phyloP scores from a whole-genome alignment of 2,888 invertebrate species.

The Argyresthia albistria region DNA sequence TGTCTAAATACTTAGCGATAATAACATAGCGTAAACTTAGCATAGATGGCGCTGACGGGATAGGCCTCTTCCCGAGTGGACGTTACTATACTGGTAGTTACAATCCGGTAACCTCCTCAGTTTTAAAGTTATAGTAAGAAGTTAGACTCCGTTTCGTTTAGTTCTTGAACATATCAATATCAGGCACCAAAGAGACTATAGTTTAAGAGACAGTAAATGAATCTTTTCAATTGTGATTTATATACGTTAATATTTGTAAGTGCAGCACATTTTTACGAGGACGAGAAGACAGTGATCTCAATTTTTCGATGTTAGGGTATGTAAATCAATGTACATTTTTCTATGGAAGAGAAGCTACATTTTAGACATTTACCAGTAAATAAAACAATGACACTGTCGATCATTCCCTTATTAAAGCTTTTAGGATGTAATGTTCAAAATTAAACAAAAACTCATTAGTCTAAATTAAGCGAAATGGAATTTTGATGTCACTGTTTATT shows the following conservation, averaged over 20 bases:
- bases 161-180: constrained; percentile 68
- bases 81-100: constrained; percentile 44
- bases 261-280: constrained; percentile 30
- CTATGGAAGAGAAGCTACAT: constrained; percentile 26
- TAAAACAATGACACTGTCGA: constrained; percentile 28
- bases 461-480: constrained; percentile 26
- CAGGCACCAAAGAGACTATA: constrained; percentile 68
- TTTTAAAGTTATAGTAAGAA: constrained; percentile 58
- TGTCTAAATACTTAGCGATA: constrained; percentile 69
- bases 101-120: constrained; percentile 68
- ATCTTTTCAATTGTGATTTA: constrained; percentile 46
- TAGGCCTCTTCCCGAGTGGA: too few species aligned
- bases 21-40: constrained; percentile 64
- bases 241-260: constrained; percentile 24
- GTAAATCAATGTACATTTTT: constrained; percentile 28
- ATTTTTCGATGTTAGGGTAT: constrained; percentile 30
- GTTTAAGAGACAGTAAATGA: constrained; percentile 49
- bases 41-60: constrained; percentile 43
- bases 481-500: constrained; percentile 43
- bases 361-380: constrained; percentile 24
- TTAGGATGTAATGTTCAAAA: constrained; percentile 46
- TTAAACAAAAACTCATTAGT: constrained; percentile 27
- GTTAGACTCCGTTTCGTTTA: constrained; percentile 49
- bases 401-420: constrained; percentile 42
- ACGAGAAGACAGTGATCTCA: constrained; percentile 33